A percentile compares a stretch with the other conserved stretches of the same genome.
These are phyloP conservation scores for Sitta carolinensis DNA, from an alignment of 2,797 vertebrate genomes.

Conservation along the genomic window DNA sequence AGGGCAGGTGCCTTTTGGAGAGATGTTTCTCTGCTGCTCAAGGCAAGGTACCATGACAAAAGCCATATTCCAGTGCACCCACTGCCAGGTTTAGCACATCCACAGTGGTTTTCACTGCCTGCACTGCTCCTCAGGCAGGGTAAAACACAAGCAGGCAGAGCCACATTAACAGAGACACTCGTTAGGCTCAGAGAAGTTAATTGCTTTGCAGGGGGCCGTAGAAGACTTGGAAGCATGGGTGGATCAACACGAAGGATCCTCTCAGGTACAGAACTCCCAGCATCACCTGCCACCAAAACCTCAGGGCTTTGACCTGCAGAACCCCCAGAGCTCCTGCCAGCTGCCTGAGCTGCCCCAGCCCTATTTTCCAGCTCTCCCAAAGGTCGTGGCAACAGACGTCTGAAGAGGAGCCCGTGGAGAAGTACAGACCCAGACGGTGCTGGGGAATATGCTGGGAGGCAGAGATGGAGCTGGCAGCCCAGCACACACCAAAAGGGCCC, in stretches of 20 bases:
- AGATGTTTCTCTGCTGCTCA: not conserved
- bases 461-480: not conserved
- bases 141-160: not conserved
- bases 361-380: not conserved
- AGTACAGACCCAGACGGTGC: not conserved
- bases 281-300: accelerated
- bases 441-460: not conserved
- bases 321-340: not conserved
- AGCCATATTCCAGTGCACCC: not conserved
- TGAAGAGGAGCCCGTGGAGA: not conserved
- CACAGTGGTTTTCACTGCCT: not conserved
- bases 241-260: not conserved
- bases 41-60: not conserved
- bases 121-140: not conserved
- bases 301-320: not conserved
- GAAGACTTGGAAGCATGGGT: not conserved
- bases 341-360: not conserved
- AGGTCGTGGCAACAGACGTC: not conserved
- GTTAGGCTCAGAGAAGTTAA: not conserved
- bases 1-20: not conserved
- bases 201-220: not conserved
- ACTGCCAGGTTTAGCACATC: not conserved
- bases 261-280: not conserved
- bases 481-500: not conserved
- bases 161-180: accelerated